A percentile compares a stretch with the other conserved stretches of the same genome.
Conservation (phyloP, 2,797 vertebrate species). For the Sarcophilus harrisii region DNA sequence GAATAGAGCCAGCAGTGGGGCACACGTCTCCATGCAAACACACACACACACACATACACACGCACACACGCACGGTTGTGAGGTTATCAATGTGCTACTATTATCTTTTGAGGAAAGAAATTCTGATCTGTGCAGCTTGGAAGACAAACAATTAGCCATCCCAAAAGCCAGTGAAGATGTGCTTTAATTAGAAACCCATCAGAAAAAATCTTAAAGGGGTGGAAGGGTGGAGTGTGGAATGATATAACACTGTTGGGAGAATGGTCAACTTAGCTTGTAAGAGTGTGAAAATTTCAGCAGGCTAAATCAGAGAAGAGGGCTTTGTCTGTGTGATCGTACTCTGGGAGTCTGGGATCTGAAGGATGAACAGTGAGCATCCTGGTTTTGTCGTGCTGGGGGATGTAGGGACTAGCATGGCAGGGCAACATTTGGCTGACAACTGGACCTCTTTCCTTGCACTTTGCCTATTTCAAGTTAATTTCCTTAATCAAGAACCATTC, state of each 20-base stretch:
- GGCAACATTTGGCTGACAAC: background rate
- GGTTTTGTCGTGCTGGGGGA: slow-evolving; percentile 21
- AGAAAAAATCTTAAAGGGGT: slow-evolving; percentile 4
- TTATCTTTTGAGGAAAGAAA: slow-evolving; percentile 75
- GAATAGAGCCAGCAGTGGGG: slow-evolving; percentile 67
- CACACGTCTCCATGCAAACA: slow-evolving; percentile 33
- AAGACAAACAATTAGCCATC: slow-evolving; percentile 41
- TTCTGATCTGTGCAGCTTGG: slow-evolving; percentile 54
- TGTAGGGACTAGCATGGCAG: background rate
- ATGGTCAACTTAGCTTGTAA: background rate
- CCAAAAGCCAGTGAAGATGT: slow-evolving; percentile 55
- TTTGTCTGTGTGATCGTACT: slow-evolving; percentile 60
- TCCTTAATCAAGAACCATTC: slow-evolving; percentile 63
- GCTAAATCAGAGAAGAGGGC: slow-evolving; percentile 28
- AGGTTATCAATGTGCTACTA: slow-evolving; percentile 66
- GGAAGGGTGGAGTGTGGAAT: background rate
- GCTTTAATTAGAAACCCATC: slow-evolving; percentile 72
- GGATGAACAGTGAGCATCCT: slow-evolving; percentile 23
- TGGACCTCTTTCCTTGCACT: slow-evolving; percentile 28
- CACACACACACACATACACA: background rate
- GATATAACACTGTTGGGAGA: background rate
- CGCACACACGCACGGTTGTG: background rate
- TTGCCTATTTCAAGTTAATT: slow-evolving; percentile 39
- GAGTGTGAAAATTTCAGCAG: slow-evolving; percentile 27
- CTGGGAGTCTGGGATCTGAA: slow-evolving; percentile 46